These are phyloP conservation scores for Luffia ferchaultella DNA, from an alignment of 2,888 invertebrate genomes.

Conservation along the genomic window DNA sequence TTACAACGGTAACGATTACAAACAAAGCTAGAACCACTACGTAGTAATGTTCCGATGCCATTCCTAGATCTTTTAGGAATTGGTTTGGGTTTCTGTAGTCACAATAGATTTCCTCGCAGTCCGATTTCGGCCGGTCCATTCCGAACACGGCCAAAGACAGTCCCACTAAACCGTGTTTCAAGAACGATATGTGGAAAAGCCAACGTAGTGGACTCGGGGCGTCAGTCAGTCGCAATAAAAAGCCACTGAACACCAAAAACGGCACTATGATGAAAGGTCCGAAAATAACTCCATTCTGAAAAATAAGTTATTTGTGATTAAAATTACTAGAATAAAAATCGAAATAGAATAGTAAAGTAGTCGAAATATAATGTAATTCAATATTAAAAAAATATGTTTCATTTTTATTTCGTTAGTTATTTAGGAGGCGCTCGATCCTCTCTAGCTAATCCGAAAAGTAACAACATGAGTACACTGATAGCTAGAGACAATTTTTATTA, in stretches of 20 bases:
- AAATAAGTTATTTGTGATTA: constrained; percentile 28
- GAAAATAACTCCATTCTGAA: constrained; percentile 87
- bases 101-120: constrained; percentile 80
- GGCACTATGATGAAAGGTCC: constrained; percentile 90
- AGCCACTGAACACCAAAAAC: constrained; percentile 91
- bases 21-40: constrained; percentile 72
- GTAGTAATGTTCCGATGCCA: constrained; percentile 72
- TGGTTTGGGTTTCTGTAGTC: constrained; percentile 74
- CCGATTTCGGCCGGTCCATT: constrained; percentile 75
- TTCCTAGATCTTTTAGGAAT: constrained; percentile 79
- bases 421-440: no score
- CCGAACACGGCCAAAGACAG: constrained; percentile 84
- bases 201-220: constrained; percentile 81
- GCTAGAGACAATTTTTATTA: no score
- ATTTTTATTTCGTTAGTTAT: no score
- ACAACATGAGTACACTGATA: no score
- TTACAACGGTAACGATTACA: constrained; percentile 68
- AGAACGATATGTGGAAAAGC: constrained; percentile 88
- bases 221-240: constrained; percentile 86
- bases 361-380: no score
- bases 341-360: no score
- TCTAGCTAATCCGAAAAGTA: no score
- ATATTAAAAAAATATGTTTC: no score
- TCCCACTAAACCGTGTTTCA: constrained; percentile 90
- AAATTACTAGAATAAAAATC: no score